phyloP scores from a whole-genome alignment of 2,888 invertebrate species.

The Beris chalybata region DNA sequence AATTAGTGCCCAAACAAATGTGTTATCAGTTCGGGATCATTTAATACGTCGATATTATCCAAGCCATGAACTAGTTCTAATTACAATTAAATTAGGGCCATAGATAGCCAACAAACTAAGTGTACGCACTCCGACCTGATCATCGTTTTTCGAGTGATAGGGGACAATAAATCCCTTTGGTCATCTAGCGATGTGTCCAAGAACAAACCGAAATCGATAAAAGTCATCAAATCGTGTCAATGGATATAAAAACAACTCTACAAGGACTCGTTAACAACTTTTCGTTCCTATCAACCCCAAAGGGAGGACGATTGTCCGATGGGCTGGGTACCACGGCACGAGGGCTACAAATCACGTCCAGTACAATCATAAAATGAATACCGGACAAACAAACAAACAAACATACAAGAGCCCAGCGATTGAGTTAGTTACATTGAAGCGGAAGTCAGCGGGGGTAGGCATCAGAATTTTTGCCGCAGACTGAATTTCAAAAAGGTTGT shows the following conservation, averaged over 20 bases:
- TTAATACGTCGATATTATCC: too few relatives aligned
- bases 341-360: too few relatives aligned
- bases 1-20: too few relatives aligned
- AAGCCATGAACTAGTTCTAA: constrained; percentile 5
- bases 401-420: too few relatives aligned
- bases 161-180: constrained; percentile 20
- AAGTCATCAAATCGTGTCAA: constrained; percentile 39
- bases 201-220: constrained; percentile 33
- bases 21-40: too few relatives aligned
- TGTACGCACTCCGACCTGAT: not conserved
- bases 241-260: constrained; percentile 37
- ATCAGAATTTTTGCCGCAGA: too few relatives aligned
- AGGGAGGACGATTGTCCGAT: too few relatives aligned
- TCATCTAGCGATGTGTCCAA: constrained; percentile 9
- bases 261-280: constrained; percentile 37
- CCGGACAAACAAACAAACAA: too few relatives aligned
- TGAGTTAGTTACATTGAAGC: too few relatives aligned
- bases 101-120: not conserved
- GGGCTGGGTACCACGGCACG: too few relatives aligned
- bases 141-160: not conserved
- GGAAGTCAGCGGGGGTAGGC: too few relatives aligned
- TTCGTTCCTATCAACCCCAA: constrained; percentile 2
- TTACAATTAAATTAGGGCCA: constrained; percentile 30
- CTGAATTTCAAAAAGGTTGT: not conserved
- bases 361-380: too few relatives aligned